Percentiles rank a stretch among this genome's conserved stretches.
phyloP scores from a whole-genome alignment of 2,113 vertebrate species.

The Varanus salvator region DNA sequence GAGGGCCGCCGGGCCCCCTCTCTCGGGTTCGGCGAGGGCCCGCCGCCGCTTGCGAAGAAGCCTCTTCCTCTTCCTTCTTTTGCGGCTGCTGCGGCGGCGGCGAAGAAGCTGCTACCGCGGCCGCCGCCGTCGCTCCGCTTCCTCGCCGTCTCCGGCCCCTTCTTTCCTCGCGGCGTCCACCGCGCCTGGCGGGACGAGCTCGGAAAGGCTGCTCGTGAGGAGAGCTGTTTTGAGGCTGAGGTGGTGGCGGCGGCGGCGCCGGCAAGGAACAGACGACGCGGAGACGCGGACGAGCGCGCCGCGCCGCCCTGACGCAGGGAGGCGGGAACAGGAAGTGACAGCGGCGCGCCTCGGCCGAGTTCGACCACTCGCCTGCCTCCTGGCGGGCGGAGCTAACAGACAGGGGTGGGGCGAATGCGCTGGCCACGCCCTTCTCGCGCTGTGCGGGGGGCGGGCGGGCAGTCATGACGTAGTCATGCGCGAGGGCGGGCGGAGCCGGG shows the following conservation, averaged over 20 bases:
- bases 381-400: conserved; percentile 18
- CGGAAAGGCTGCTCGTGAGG: background rate
- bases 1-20: conserved; percentile 49
- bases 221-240: background rate
- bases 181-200: background rate
- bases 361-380: background rate
- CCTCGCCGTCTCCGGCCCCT: background rate
- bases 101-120: background rate
- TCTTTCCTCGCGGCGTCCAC: background rate
- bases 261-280: background rate
- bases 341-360: background rate
- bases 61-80: background rate
- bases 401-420: background rate
- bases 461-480: background rate
- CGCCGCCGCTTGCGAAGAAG: background rate
- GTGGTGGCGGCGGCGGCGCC: background rate
- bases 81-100: background rate
- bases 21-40: background rate
- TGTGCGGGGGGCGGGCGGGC: background rate
- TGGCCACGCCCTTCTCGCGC: background rate
- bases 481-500: background rate
- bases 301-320: conserved; percentile 39
- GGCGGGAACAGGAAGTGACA: conserved; percentile 57
- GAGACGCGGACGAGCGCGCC: background rate
- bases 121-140: background rate